Evolutionary conservation across 2,113 vertebrate species (phyloP).

Genomic region (Empidonax alnorum): DNA sequence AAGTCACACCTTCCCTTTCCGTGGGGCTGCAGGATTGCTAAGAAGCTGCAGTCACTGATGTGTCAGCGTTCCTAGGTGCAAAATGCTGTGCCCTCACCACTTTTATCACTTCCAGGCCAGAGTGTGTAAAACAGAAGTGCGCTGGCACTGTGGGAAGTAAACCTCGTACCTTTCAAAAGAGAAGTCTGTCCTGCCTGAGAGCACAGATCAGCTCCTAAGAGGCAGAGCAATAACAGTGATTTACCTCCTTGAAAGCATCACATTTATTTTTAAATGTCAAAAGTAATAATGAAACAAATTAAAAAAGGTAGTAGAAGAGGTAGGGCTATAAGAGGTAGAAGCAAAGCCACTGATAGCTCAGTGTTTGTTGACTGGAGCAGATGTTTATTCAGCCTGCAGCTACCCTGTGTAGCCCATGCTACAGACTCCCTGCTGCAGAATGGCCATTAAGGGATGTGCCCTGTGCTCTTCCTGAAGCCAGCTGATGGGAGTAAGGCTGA

Average conservation of each 20-base stretch:
- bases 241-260: background rate
- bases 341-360: background rate
- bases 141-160: background rate
- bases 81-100: background rate
- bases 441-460: background rate
- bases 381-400: background rate
- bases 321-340: background rate
- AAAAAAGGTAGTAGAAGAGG: background rate
- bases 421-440: background rate
- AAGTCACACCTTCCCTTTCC: background rate
- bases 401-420: background rate
- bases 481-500: background rate
- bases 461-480: background rate
- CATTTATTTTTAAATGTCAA: background rate
- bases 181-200: background rate
- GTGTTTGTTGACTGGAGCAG: background rate
- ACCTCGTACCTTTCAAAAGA: background rate
- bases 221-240: background rate
- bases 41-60: background rate
- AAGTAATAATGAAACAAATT: background rate
- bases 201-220: background rate
- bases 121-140: background rate
- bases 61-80: background rate
- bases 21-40: background rate
- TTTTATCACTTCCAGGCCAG: background rate